Evolutionary conservation across 2,888 invertebrate genomes (phyloP), one percentile per base, ranked within the genome.

Genomic region (Megalurothrips usitatus): DNA sequence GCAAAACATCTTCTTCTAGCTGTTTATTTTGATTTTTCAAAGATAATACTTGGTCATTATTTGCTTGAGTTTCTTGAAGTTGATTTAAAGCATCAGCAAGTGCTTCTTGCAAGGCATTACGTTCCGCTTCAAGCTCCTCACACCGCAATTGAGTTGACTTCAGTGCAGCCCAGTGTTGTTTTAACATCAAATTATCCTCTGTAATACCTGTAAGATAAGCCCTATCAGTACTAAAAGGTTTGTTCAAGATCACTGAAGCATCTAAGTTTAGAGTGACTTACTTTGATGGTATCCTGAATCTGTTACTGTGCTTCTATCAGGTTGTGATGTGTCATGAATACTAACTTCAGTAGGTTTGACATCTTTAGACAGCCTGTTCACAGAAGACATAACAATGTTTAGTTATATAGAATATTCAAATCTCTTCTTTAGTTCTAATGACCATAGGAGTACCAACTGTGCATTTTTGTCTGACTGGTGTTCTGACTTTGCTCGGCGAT

Each of bases 211-310:
- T 8, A 43, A 19, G 58, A 58, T 58, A 58, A 17, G 6, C n/a
- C 8, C 17, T 19, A 58, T 14, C 1, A 10, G 6, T 6, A 26
- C 10, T 75, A 26, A 10, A 12, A 4, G 68, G 4, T 75, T 1
- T 11, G 10, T 52, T 52, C 17, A 52, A 52, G 68, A 23, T 23
- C 3, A 23, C 9, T 1, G 26, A 75, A 58, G 58, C 26, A 23
- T 23, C 11, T 23, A 0, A 23, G 2, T 68, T 23, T 10, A 26
- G 26, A 75, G 4, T 26, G 26, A 26, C 23, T 75, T 75, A 75
- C 68, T 26, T 75, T 75, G 68, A 23, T 75, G 68, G 23, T 75
- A 75, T 26, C 68, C 68, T 26, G 68, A 75, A 75, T 75, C 68
- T 26, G 68, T 26, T 8, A 26, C 68, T 26, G 23, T 26, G 26